Percentiles rank a stretch among this genome's conserved stretches.
Evolutionary conservation across 2,888 invertebrate species (phyloP).

Genomic region (Conops quadrifasciatus): DNA sequence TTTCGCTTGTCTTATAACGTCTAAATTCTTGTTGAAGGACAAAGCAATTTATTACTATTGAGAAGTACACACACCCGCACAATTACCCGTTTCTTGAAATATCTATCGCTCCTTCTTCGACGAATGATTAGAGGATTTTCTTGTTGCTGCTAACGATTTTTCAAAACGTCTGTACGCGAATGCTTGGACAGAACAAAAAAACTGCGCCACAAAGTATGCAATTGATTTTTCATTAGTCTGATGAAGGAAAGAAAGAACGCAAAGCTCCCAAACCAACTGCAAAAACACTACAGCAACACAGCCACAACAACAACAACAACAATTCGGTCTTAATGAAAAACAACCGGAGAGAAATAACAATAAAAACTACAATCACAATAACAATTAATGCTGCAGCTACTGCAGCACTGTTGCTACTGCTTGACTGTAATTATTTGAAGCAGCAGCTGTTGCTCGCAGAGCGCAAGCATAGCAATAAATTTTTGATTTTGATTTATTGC

Average conservation of each 20-base stretch:
- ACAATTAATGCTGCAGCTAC: conserved; percentile 9
- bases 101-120: too few species aligned
- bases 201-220: conserved; percentile 41
- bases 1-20: background rate
- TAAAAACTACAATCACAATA: background rate
- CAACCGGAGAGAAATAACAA: background rate
- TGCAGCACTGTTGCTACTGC: background rate
- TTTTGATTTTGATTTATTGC: conserved; percentile 32
- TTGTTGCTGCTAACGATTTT: conserved; percentile 21
- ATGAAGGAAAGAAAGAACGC: background rate
- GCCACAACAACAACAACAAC: background rate
- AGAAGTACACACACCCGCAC: conserved; percentile 15
- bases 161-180: conserved; percentile 19
- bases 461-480: conserved; percentile 22
- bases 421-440: conserved; percentile 10
- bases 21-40: conserved; percentile 16
- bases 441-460: conserved; percentile 6
- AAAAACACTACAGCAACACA: too few species aligned
- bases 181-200: conserved; percentile 6
- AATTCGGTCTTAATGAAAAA: too few species aligned
- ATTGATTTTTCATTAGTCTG: conserved; percentile 44
- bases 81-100: background rate
- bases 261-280: too few species aligned
- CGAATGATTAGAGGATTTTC: conserved; percentile 6
- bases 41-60: conserved; percentile 24